phyloP scores from a whole-genome alignment of 2,113 vertebrate species.

The Poeciliopsis retropinna region DNA sequence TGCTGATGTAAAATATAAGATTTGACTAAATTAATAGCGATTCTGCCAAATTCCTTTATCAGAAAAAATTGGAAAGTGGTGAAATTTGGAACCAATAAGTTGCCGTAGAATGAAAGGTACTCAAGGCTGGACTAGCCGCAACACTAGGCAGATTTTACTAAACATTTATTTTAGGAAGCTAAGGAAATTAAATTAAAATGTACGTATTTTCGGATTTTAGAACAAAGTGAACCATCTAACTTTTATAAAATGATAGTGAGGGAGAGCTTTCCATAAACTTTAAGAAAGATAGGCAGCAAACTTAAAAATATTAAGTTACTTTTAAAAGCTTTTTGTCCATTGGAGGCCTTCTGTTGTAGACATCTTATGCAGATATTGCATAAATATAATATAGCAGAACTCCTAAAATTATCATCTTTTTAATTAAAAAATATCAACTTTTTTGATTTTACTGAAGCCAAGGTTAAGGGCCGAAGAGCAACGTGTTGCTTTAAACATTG shows the following conservation, averaged over 20 bases:
- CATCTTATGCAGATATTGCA: not conserved
- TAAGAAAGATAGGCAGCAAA: not conserved
- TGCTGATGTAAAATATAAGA: not conserved
- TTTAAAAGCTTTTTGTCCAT: too few relatives aligned
- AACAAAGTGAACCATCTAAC: not conserved
- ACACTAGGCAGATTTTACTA: not conserved
- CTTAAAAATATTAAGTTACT: too few relatives aligned
- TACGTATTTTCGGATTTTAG: not conserved
- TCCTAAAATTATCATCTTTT: not conserved
- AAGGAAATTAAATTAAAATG: not conserved
- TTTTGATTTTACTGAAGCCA: not conserved
- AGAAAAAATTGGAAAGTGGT: not conserved
- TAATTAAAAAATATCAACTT: too few relatives aligned
- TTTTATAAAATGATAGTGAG: not conserved
- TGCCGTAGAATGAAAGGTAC: not conserved
- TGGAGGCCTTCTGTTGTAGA: not conserved
- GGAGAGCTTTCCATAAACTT: not conserved
- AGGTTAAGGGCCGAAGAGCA: not conserved
- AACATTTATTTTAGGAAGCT: not conserved
- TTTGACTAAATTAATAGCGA: not conserved
- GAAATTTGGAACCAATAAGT: not conserved
- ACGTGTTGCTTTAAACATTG: constrained; percentile 7
- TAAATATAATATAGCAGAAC: not conserved
- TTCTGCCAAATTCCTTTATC: not conserved
- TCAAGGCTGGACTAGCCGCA: constrained; percentile 14